A percentile compares a stretch with the other conserved stretches of the same genome.
These are phyloP conservation scores for Cherax destructor DNA, from an alignment of 1,140 invertebrate genomes.

Conservation along the genomic window DNA sequence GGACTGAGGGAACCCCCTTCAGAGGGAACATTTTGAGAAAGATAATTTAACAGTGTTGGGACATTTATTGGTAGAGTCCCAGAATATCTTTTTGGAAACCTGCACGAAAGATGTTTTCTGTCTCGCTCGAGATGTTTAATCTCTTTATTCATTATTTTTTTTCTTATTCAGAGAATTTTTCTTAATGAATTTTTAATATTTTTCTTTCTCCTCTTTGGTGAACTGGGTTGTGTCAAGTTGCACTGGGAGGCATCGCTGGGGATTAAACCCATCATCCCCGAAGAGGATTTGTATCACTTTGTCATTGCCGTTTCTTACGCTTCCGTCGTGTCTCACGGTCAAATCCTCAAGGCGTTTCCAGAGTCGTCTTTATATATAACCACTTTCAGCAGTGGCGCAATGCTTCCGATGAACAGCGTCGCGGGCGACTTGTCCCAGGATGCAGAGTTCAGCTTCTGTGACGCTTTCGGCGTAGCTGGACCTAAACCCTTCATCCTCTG, in stretches of 20 bases:
- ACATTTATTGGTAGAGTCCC: not conserved
- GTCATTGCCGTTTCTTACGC: conserved; percentile 20
- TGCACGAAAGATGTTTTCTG: not conserved
- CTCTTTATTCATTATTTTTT: not conserved
- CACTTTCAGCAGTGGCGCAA: conserved; percentile 17
- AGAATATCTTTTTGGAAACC: not conserved
- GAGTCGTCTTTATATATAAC: conserved; percentile 25
- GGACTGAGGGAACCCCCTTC: not conserved
- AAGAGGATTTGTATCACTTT: conserved; percentile 13
- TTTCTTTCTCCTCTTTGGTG: not conserved
- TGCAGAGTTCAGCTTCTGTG: not conserved
- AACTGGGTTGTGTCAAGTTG: not conserved
- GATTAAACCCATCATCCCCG: conserved; percentile 31
- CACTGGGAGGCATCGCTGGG: not conserved
- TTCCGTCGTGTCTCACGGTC: conserved; percentile 29
- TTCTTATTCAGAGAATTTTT: not conserved
- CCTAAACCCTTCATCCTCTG: not conserved
- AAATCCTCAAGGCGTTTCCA: conserved; percentile 14
- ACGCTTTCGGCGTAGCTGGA: not conserved
- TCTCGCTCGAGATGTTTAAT: not conserved
- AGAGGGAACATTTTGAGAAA: not conserved
- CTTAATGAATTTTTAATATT: not conserved
- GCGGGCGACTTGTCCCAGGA: not conserved
- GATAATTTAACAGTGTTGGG: not conserved
- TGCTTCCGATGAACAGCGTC: conserved; percentile 8